These are phyloP conservation scores for Tangara arthus DNA, from an alignment of 2,797 vertebrate genomes.

Conservation along the genomic window DNA sequence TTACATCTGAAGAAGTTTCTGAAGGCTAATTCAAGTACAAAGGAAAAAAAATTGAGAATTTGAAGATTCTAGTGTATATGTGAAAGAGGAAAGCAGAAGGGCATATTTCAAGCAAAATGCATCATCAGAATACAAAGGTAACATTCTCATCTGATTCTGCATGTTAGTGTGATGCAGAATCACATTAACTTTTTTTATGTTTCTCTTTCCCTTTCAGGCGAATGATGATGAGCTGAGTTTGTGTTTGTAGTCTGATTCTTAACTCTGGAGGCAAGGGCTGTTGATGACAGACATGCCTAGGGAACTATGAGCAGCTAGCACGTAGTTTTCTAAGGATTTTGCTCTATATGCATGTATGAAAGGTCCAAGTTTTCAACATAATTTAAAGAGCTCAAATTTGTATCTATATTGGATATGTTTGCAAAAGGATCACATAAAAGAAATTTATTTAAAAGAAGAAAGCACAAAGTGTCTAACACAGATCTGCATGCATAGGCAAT, in stretches of 20 bases:
- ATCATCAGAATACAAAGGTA: not conserved
- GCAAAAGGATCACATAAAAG: not conserved
- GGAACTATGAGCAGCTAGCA: not conserved
- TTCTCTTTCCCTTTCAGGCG: constrained; percentile 26
- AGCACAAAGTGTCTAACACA: not conserved
- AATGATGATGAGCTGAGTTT: constrained; percentile 6
- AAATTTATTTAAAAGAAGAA: not conserved
- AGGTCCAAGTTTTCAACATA: not conserved
- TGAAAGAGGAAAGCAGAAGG: constrained; percentile 12
- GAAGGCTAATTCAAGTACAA: not conserved
- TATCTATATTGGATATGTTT: not conserved
- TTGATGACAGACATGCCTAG: not conserved
- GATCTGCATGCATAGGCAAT: not conserved
- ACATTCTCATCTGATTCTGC: not conserved
- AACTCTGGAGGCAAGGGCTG: not conserved
- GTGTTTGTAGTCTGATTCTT: not conserved
- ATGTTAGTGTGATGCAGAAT: not conserved
- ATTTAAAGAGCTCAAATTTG: not conserved
- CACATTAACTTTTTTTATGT: not conserved
- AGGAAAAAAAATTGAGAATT: not conserved
- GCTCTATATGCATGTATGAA: not conserved
- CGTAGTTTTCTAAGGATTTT: not conserved
- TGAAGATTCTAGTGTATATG: not conserved
- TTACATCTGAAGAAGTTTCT: not conserved
- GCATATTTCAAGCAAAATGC: not conserved